These are phyloP conservation scores for Podarcis raffonei DNA, from an alignment of 2,113 vertebrate genomes.

Conservation along the genomic window DNA sequence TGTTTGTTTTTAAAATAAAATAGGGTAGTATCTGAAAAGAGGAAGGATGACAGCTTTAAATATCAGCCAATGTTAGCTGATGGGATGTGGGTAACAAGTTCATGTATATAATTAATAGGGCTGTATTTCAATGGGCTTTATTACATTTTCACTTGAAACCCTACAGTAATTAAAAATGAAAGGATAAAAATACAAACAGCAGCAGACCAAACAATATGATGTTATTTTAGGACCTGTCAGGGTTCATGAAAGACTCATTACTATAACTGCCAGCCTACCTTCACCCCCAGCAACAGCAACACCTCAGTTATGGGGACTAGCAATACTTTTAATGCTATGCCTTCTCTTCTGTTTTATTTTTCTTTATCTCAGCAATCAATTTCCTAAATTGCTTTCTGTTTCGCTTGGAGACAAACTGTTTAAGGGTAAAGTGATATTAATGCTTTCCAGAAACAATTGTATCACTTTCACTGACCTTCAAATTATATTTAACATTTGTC, in stretches of 20 bases:
- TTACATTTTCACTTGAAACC: not conserved
- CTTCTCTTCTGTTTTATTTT: slow-evolving; percentile 38
- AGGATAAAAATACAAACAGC: not conserved
- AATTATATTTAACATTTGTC: slow-evolving; percentile 64
- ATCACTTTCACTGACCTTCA: slow-evolving; percentile 67
- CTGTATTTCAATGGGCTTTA: not conserved
- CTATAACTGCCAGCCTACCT: not conserved
- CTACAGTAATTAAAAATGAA: slow-evolving; percentile 9
- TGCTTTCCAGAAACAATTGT: slow-evolving; percentile 55
- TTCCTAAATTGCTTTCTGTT: slow-evolving; percentile 57
- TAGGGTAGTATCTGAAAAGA: not conserved
- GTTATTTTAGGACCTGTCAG: not conserved
- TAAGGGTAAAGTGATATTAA: slow-evolving; percentile 65
- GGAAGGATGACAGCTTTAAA: not conserved
- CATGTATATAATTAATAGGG: not conserved
- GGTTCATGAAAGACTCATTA: not conserved
- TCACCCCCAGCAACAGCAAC: no score
- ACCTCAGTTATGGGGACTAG: not conserved
- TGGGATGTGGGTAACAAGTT: not conserved
- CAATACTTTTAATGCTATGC: slow-evolving; percentile 25
- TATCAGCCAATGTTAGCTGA: not conserved
- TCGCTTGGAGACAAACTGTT: slow-evolving; percentile 46
- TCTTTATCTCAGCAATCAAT: slow-evolving; percentile 48
- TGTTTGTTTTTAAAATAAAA: not conserved
- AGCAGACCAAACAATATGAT: not conserved